Evolutionary conservation across 2,888 invertebrate genomes (phyloP).

Genomic region (Camponotus fellah): DNA sequence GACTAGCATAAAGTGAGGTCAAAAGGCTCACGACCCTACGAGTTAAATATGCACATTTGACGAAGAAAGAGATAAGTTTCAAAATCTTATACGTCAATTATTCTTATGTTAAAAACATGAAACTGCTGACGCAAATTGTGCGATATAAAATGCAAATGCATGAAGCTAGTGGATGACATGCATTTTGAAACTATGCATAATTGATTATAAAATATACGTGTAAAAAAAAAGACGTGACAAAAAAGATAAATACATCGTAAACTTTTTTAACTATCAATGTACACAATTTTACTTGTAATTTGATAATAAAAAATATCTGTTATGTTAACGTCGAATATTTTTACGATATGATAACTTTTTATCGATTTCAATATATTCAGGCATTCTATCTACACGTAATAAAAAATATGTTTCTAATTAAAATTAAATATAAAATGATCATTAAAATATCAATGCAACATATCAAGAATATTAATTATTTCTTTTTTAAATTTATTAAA

Average conservation of each 20-base stretch:
- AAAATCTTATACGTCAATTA: conserved; percentile 8
- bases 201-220: background rate
- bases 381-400: background rate
- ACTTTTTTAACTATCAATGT: background rate
- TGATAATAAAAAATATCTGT: background rate
- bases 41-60: conserved; percentile 10
- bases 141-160: conserved; percentile 11
- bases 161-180: background rate
- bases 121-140: background rate
- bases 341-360: background rate
- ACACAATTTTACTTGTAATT: background rate
- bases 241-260: background rate
- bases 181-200: background rate
- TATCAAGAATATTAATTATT: background rate
- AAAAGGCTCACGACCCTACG: conserved; percentile 11
- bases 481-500: background rate
- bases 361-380: background rate
- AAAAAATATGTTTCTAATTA: background rate
- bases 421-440: background rate
- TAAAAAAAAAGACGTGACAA: background rate
- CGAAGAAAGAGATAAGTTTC: background rate
- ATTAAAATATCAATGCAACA: background rate
- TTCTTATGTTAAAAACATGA: background rate
- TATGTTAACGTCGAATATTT: background rate
- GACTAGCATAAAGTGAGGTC: conserved; percentile 2